These are phyloP conservation scores for Sphaerodactylus townsendi DNA, from an alignment of 2,113 vertebrate genomes.

Conservation along the genomic window DNA sequence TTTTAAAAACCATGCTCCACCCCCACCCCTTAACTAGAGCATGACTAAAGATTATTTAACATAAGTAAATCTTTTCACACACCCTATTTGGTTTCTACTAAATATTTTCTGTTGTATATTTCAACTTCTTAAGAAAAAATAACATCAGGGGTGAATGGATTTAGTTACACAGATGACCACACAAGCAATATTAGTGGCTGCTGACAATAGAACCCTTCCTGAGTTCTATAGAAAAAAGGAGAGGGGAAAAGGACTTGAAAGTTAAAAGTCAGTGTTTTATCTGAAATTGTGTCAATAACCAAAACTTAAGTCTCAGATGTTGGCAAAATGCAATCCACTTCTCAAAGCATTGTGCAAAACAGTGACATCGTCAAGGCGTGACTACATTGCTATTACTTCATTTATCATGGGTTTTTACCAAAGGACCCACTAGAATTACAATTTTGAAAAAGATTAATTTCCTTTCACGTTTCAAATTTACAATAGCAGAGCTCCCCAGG, in stretches of 20 bases:
- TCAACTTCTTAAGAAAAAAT: not conserved
- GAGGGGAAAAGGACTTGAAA: not conserved
- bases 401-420: not conserved
- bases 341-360: not conserved
- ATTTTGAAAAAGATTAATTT: not conserved
- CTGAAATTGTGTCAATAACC: not conserved
- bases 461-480: not conserved
- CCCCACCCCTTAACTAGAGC: not conserved
- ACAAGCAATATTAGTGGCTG: not conserved
- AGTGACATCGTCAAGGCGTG: not conserved
- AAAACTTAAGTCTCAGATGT: not conserved
- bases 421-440: not conserved
- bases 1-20: not conserved
- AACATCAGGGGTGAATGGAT: not conserved
- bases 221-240: not conserved
- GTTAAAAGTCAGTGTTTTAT: not conserved
- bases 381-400: not conserved
- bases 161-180: not conserved
- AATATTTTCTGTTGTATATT: not conserved
- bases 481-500: not conserved
- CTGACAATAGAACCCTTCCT: not conserved
- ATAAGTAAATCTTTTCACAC: not conserved
- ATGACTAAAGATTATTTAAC: not conserved
- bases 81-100: not conserved
- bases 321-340: not conserved